phyloP scores from a whole-genome alignment of 2,113 vertebrate species.

The Podarcis cretensis region DNA sequence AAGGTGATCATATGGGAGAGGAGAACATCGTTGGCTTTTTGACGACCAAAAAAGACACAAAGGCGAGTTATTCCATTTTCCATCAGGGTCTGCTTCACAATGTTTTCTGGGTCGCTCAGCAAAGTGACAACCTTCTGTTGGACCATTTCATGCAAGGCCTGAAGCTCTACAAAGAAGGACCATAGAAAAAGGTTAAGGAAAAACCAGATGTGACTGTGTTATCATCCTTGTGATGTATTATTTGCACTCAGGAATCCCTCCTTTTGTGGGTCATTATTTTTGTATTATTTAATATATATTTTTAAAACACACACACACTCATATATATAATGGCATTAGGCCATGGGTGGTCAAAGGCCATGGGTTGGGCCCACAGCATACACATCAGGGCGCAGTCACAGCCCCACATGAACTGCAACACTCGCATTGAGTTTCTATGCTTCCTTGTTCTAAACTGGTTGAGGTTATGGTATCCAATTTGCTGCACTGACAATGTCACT shows the following conservation, averaged over 20 bases:
- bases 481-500: neutral
- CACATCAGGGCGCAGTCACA: neutral
- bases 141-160: constrained; percentile 98
- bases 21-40: constrained; percentile 97
- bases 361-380: neutral
- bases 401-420: neutral
- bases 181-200: neutral
- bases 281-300: neutral
- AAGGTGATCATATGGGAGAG: constrained; percentile 99
- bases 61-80: constrained; percentile 97
- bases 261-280: neutral
- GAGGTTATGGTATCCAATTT: neutral
- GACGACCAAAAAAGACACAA: constrained; percentile 97
- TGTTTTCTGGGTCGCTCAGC: constrained; percentile 96
- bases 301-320: neutral
- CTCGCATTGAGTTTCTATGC: neutral
- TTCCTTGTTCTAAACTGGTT: neutral
- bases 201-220: no score
- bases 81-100: constrained; percentile 97
- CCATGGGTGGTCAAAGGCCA: neutral
- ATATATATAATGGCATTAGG: neutral
- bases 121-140: constrained; percentile 99
- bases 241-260: neutral
- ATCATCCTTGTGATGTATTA: no score
- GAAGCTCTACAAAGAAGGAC: constrained; percentile 82